A percentile compares a stretch with the other conserved stretches of the same genome.
Conservation (phyloP, 2,797 vertebrate genomes). For the Acropternis orthonyx region DNA sequence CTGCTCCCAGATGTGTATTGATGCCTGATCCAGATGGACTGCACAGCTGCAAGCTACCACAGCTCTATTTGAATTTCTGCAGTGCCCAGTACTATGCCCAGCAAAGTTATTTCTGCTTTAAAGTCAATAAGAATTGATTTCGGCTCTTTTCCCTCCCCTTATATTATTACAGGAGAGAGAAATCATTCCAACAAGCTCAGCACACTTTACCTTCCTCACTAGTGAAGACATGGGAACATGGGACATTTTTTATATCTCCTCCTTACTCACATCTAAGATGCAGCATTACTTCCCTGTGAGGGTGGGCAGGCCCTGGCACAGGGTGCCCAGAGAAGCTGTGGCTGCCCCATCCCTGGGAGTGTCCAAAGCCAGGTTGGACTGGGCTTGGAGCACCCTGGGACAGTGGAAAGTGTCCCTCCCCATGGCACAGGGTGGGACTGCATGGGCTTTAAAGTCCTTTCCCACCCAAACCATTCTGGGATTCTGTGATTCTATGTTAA, state of each 20-base stretch:
- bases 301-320: not conserved
- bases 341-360: not conserved
- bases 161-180: not conserved
- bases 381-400: not conserved
- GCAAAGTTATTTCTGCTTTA: not conserved
- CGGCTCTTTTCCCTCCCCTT: not conserved
- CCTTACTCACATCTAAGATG: not conserved
- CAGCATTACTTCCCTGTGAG: fast-evolving
- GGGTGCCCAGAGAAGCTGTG: not conserved
- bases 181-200: not conserved
- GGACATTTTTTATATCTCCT: not conserved
- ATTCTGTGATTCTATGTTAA: not conserved
- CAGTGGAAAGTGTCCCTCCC: not conserved
- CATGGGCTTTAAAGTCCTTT: fast-evolving
- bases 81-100: not conserved
- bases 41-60: not conserved
- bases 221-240: not conserved
- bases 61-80: not conserved
- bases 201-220: not conserved
- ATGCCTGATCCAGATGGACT: not conserved
- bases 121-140: not conserved
- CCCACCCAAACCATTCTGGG: too few species aligned
- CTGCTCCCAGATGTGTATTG: not conserved
- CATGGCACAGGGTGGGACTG: not conserved
- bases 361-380: not conserved